Evolutionary conservation across 2,888 invertebrate genomes (phyloP).

Genomic region (Stictocephala bisonia): DNA sequence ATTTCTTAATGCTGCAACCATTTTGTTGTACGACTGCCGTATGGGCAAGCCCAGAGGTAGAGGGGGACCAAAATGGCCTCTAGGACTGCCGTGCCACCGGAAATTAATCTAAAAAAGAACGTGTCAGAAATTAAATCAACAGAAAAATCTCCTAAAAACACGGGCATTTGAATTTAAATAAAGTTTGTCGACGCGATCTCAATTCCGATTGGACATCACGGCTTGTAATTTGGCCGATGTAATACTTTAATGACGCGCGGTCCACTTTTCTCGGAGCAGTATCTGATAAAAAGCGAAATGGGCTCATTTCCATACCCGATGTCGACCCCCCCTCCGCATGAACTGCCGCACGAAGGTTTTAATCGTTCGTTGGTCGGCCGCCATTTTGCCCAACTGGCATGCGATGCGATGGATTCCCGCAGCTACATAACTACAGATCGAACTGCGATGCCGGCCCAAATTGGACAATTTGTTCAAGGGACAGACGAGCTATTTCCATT

Average conservation of each 20-base stretch:
- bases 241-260: slow-evolving; percentile 29
- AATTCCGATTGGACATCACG: slow-evolving; percentile 7
- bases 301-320: slow-evolving; percentile 16
- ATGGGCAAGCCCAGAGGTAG: no score
- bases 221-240: slow-evolving; percentile 25
- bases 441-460: slow-evolving; percentile 1
- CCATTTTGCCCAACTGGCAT: slow-evolving; percentile 26
- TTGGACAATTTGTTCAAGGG: slow-evolving; percentile 23
- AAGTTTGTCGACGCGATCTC: slow-evolving; percentile 25
- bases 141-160: not conserved
- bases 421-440: slow-evolving; percentile 8
- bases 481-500: slow-evolving; percentile 11
- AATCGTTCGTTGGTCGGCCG: slow-evolving; percentile 21
- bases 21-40: no score
- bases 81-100: no score
- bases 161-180: slow-evolving; percentile 20
- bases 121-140: slow-evolving; percentile 14
- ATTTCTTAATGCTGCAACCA: no score
- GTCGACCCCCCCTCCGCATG: not conserved
- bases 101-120: slow-evolving; percentile 8
- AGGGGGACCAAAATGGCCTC: slow-evolving; percentile 22
- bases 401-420: slow-evolving; percentile 32
- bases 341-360: slow-evolving; percentile 16
- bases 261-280: slow-evolving; percentile 20
- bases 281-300: slow-evolving; percentile 33